Evolutionary conservation across 2,113 vertebrate species (phyloP).

Genomic region (Lonchura striata): DNA sequence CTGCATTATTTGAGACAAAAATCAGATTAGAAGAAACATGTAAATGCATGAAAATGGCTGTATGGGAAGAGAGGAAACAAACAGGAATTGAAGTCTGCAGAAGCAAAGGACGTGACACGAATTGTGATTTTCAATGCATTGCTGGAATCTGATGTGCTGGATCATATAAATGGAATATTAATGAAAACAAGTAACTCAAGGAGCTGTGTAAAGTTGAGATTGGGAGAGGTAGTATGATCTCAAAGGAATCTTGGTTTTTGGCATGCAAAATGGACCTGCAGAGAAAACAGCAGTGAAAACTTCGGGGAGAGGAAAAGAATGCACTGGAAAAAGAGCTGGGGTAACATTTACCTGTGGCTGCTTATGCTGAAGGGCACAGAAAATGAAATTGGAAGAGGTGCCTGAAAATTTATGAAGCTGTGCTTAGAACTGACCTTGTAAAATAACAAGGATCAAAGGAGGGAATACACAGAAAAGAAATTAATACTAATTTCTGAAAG

Average conservation of each 20-base stretch:
- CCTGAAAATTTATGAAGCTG: not conserved
- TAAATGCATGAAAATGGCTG: not conserved
- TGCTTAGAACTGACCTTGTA: slow-evolving; percentile 1
- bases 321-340: not conserved
- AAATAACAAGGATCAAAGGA: slow-evolving; percentile 31
- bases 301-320: not conserved
- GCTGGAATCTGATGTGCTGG: not conserved
- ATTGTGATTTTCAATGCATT: not conserved
- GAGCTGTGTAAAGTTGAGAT: not conserved
- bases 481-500: not conserved
- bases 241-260: not conserved
- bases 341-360: not conserved
- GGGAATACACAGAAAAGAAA: not conserved
- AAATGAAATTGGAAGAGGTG: not conserved
- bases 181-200: not conserved
- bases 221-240: not conserved
- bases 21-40: not conserved
- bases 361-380: not conserved
- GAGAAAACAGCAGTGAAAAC: not conserved
- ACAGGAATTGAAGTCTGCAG: not conserved
- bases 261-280: not conserved
- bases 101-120: not conserved
- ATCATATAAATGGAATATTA: not conserved
- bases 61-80: not conserved
- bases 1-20: not conserved